These are phyloP conservation scores for Malthinus flaveolus DNA, from an alignment of 2,888 invertebrate species.

Conservation along the genomic window DNA sequence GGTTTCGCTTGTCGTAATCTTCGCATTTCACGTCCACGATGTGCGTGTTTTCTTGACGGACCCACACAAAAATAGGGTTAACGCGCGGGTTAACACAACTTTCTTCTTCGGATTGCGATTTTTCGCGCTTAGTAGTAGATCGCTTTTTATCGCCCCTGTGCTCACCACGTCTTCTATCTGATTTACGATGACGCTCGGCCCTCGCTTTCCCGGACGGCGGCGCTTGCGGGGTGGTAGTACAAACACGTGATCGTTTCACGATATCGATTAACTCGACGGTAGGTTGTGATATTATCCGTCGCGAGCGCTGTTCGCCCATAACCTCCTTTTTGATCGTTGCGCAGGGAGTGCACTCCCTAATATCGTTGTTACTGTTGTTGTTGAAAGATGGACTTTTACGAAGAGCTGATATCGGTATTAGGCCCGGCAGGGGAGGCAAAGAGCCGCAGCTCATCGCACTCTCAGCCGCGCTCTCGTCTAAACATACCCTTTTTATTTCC, in stretches of 20 bases:
- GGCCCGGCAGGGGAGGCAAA: slow-evolving; percentile 53
- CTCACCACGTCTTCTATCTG: slow-evolving; percentile 51
- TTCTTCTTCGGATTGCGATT: slow-evolving; percentile 38
- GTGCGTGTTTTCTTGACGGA: slow-evolving; percentile 76
- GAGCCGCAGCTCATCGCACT: slow-evolving; percentile 50
- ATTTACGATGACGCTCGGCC: slow-evolving; percentile 56
- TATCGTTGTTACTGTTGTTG: slow-evolving; percentile 28
- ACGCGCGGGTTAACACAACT: slow-evolving; percentile 64
- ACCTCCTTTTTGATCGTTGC: slow-evolving; percentile 49
- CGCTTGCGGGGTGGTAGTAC: slow-evolving; percentile 51
- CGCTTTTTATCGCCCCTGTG: slow-evolving; percentile 45
- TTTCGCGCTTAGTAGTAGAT: slow-evolving; percentile 35
- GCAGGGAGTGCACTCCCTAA: slow-evolving; percentile 47
- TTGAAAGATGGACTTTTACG: slow-evolving; percentile 41
- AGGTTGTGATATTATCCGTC: slow-evolving; percentile 50
- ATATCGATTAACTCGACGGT: slow-evolving; percentile 52
- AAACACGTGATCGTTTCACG: slow-evolving; percentile 52
- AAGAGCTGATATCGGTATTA: slow-evolving; percentile 53
- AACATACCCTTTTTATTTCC: slow-evolving; percentile 10
- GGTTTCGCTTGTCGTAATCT: slow-evolving; percentile 84
- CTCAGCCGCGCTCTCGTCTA: slow-evolving; percentile 36
- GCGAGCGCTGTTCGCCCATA: slow-evolving; percentile 54
- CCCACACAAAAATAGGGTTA: slow-evolving; percentile 85
- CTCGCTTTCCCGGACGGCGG: slow-evolving; percentile 53
- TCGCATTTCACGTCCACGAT: slow-evolving; percentile 85